Evolutionary conservation across 1,140 invertebrate genomes (phyloP).

Genomic region (Psix sp.): DNA sequence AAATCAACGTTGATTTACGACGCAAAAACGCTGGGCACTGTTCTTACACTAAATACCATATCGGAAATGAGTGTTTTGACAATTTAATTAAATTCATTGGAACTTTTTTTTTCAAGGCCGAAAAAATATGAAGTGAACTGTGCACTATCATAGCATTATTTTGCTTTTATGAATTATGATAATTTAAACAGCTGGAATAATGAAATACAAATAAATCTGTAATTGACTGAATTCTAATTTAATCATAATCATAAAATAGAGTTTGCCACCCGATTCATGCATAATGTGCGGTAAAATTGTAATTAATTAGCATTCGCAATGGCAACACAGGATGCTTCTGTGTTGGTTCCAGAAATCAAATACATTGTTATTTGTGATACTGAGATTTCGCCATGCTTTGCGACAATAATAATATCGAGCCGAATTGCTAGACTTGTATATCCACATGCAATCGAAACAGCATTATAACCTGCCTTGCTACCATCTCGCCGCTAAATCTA

Average conservation of each 20-base stretch:
- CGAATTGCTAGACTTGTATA: conserved; percentile 11
- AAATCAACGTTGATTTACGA: too few relatives aligned
- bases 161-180: conserved; percentile 6
- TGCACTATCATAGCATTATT: too few relatives aligned
- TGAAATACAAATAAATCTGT: conserved; percentile 12
- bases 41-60: too few relatives aligned
- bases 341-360: conserved; percentile 33
- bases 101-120: too few relatives aligned
- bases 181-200: conserved; percentile 1
- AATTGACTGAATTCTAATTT: conserved; percentile 38
- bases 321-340: conserved; percentile 8
- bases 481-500: not conserved
- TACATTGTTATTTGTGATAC: conserved; percentile 31
- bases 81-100: too few relatives aligned
- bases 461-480: conserved; percentile 3
- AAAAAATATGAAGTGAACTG: too few relatives aligned
- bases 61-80: too few relatives aligned
- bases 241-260: conserved; percentile 14
- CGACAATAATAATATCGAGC: conserved; percentile 31
- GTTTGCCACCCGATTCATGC: not conserved
- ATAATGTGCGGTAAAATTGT: conserved; percentile 18
- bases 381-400: conserved; percentile 11
- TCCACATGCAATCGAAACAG: conserved; percentile 2
- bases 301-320: conserved; percentile 46
- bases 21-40: too few relatives aligned